These are phyloP conservation scores for Dromaius novaehollandiae DNA, from an alignment of 2,113 vertebrate genomes.

Conservation along the genomic window DNA sequence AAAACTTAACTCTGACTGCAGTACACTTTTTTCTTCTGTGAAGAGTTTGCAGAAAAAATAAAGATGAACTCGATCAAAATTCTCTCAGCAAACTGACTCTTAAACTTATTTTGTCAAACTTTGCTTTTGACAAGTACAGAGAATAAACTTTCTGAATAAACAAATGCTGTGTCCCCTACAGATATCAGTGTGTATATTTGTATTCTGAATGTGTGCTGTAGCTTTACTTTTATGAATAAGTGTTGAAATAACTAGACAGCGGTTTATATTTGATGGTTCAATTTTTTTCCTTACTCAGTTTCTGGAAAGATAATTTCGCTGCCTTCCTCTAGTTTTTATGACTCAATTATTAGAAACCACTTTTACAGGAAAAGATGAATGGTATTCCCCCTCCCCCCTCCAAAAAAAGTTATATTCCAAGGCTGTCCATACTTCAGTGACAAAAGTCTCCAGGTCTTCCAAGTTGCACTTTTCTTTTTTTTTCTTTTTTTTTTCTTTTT, in stretches of 20 bases:
- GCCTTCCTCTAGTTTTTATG: conserved; percentile 18
- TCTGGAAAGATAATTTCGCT: conserved; percentile 28
- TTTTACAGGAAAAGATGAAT: neutral
- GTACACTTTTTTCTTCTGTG: neutral
- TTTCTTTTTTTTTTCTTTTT: too few species aligned
- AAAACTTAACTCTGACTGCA: neutral
- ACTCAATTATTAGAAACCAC: conserved; percentile 24
- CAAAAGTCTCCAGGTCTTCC: neutral
- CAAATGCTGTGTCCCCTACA: neutral
- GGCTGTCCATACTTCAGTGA: neutral
- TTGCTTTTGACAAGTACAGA: conserved; percentile 10
- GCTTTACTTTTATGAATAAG: neutral
- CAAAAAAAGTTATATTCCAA: too few species aligned
- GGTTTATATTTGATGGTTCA: conserved; percentile 8
- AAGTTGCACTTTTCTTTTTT: neutral
- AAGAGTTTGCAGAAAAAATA: neutral
- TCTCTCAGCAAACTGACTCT: neutral
- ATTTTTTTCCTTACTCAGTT: neutral
- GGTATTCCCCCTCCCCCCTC: neutral
- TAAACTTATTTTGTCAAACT: neutral
- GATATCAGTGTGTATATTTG: neutral
- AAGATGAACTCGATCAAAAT: neutral
- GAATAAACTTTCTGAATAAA: conserved; percentile 10
- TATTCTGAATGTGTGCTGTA: conserved; percentile 35
- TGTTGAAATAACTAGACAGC: conserved; percentile 33